Percentiles rank a stretch among this genome's conserved stretches.
These are phyloP conservation scores for Bos javanicus DNA, from an alignment of 2,113 vertebrate species.

Conservation along the genomic window DNA sequence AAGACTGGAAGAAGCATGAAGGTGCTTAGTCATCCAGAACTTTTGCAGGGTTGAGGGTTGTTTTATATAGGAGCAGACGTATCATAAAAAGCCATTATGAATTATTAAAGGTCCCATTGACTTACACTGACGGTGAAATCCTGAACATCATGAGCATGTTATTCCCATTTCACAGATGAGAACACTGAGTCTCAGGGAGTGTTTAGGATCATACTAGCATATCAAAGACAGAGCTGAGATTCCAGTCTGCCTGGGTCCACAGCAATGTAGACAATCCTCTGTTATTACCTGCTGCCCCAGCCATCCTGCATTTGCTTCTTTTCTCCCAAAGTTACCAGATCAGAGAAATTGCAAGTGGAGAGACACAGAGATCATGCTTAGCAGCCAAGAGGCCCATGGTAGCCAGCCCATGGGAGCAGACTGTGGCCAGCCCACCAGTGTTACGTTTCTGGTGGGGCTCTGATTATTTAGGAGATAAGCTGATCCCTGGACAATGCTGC, in stretches of 20 bases:
- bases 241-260: not conserved
- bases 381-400: not conserved
- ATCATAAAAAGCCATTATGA: too few species aligned
- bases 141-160: not conserved
- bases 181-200: not conserved
- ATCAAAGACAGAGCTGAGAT: not conserved
- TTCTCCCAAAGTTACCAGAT: not conserved
- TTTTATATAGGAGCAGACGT: rapidly evolving
- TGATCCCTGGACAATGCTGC: not conserved
- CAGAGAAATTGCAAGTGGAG: not conserved
- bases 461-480: not conserved
- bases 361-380: not conserved
- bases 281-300: not conserved
- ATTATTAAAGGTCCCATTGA: not conserved
- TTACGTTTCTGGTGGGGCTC: not conserved
- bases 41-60: not conserved
- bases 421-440: not conserved
- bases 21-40: not conserved
- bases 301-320: not conserved
- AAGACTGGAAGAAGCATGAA: not conserved
- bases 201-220: not conserved
- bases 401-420: not conserved
- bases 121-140: not conserved
- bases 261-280: not conserved
- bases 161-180: not conserved